Base-by-base conservation (phyloP, 2,113 vertebrate species). In the Hystrix cristata region DNA sequence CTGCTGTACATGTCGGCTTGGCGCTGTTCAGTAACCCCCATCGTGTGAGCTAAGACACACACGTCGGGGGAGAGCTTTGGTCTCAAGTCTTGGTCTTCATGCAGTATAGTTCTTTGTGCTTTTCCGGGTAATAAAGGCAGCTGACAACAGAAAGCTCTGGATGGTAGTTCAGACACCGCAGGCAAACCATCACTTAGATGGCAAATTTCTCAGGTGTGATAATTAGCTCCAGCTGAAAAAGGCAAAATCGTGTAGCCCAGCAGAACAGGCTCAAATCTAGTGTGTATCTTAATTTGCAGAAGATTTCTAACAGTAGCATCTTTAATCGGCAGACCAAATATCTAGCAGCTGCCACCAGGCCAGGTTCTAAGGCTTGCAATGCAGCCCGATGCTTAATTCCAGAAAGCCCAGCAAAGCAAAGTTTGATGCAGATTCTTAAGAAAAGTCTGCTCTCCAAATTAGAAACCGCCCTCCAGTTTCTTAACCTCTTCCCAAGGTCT, bases 371-470 rank as follows among this genome's bases (percentile, higher is more conserved):
- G 91, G 38, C 38, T 46, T 97, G 71, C 38, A 95, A 38, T 0
- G 14, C 8, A 43, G 38, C 60, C 60, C 85, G 79, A 85, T 62
- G 92, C 74, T 53, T 91, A 94, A 95, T 74, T 98, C 91, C 65
- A 0, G 0, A 92, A 80, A 96, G 14, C 7, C 74, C 72, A 65
- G 78, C 80, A 87, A 93, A 97, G 93, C 0, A 51, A 90, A 55
- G 76, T 57, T 92, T 0, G 2, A 87, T 48, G 51, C 38, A 64
- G 60, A 92, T 95, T 95, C 59, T 94, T 65, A 90, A 93, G 82
- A 92, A 97, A 97, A 98, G 65, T 51, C 43, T 96, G 64, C 15
- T 96, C 83, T 97, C 89, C 2, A 7, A 76, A 57, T 82, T 95
- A 74, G 14, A 95, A 74, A 93, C 94, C 94, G 97, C 94, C 51